Base-by-base conservation (phyloP, 2,888 invertebrate genomes). In the Lathronympha strigana region DNA sequence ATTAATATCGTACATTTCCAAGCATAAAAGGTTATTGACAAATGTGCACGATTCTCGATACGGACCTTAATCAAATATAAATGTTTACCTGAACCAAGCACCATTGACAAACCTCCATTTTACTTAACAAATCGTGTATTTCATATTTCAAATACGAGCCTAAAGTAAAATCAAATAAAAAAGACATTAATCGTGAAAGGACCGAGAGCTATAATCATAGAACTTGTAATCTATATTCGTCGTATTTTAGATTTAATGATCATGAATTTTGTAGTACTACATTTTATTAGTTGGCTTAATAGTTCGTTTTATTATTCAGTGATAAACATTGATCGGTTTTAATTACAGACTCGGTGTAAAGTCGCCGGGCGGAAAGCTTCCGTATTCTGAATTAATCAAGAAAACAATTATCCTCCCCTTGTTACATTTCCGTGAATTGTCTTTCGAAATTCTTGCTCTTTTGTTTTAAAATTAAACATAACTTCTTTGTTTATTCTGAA, bases 321-420 rank as follows among this genome's bases (percentile, higher is more conserved):
- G 21, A 54, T 63, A 53, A 57, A 63, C 50, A 67, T 51, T 57
- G 55, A 67, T 63, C 58, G 51, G 11, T 62, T 51, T 23, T 60
- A 63, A 66, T 63, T 66, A 60, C 61, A 19, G 43, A 68, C 36
- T 51, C 38, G 45, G 58, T 53, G 62, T 58, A 64, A 64, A 64
- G 58, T 53, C 71, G 73, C 67, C 62, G 49, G 69, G 69, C 61
- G 67, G 68, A 73, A 73, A 71, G 69, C 74, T 76, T 74, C 74
- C 75, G 75, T 75, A 79, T 77, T 80, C 76, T 73, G 83, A 84
- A 86, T 87, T 84, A 87, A 88, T 88, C 82, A 86, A 80, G 83
- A 82, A 86, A 87, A 87, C 83, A 87, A 87, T 87, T 86, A 86
- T 81, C 78, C 75, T 75, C 75, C 75, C 75, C 79, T 76, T 82